Evolutionary conservation across 2,113 vertebrate genomes (phyloP).

Genomic region (Furnarius figulus): DNA sequence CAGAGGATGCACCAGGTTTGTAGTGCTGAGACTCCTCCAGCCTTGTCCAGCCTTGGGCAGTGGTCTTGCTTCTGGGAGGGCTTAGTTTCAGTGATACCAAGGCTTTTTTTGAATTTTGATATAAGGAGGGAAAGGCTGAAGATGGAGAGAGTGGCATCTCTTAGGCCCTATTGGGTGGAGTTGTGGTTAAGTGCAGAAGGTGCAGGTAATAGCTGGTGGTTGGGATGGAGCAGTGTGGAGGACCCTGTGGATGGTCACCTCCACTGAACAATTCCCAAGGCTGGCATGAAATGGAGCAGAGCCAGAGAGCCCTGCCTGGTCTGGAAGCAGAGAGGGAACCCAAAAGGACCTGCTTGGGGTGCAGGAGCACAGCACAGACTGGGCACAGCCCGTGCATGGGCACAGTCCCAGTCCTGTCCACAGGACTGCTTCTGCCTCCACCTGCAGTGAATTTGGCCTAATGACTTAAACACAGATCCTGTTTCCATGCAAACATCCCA

Average conservation of each 20-base stretch:
- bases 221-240: neutral
- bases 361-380: fast-evolving
- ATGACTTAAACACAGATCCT: conserved; percentile 65
- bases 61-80: neutral
- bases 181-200: fast-evolving
- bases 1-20: fast-evolving
- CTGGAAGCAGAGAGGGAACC: neutral
- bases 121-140: neutral
- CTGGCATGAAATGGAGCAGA: neutral
- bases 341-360: neutral
- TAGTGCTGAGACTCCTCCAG: neutral
- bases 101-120: neutral
- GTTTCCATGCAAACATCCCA: conserved; percentile 64
- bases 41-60: neutral
- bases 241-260: fast-evolving
- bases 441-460: conserved; percentile 63
- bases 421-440: conserved; percentile 34
- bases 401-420: neutral
- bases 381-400: fast-evolving
- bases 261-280: fast-evolving
- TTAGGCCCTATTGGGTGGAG: too few species aligned
- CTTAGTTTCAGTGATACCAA: neutral
- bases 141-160: fast-evolving
- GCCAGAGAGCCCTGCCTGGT: neutral
- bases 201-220: neutral